Evolutionary conservation across 2,797 vertebrate genomes (phyloP), one percentile per base, ranked within the genome.

Genomic region (Antrozous pallidus): DNA sequence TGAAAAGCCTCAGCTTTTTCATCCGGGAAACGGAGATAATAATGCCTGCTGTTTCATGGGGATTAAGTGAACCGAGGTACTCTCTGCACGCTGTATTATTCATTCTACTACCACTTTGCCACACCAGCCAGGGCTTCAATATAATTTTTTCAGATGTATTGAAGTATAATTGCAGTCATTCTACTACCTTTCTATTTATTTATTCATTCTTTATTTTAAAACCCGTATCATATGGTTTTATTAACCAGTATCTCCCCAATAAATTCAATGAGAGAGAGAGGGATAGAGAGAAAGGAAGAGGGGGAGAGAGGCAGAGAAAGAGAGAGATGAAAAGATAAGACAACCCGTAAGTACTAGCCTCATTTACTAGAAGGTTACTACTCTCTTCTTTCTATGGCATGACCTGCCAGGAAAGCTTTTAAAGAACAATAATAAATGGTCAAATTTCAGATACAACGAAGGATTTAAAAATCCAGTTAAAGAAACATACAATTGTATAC

Each of bases 391-490:
- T 78, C 69, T 2, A 61, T 42, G 42, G 26, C 61, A 78, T 56
- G 58, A 90, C 28, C 47, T 83, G 26, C 20, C 36, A 90, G 28
- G 63, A 79, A 86, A 79, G 22, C 33, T 92, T 69, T 36, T 51
- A 81, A 81, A 86, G 54, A 88, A 87, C 16, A 86, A 74, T 10
- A 82, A 63, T 54, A 73, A 22, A 33, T 18, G 20, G 54, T 73
- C 65, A 94, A 84, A 65, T 90, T 90, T 94, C 51, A 90, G 71
- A 78, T 51, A 63, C 42, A 89, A 26, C 67, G 70, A 82, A 86
- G 5, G 63, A 85, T 86, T 89, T 73, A 36, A 77, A 91, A 77
- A 86, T 81, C 36, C 14, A 88, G 79, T 28, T 24, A 86, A 93
- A 89, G 40, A 54, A 28, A 75, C 12, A 24, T 49, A 88, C 93